These are phyloP conservation scores for Lamproptera curius DNA, from an alignment of 2,888 invertebrate species.

Conservation along the genomic window DNA sequence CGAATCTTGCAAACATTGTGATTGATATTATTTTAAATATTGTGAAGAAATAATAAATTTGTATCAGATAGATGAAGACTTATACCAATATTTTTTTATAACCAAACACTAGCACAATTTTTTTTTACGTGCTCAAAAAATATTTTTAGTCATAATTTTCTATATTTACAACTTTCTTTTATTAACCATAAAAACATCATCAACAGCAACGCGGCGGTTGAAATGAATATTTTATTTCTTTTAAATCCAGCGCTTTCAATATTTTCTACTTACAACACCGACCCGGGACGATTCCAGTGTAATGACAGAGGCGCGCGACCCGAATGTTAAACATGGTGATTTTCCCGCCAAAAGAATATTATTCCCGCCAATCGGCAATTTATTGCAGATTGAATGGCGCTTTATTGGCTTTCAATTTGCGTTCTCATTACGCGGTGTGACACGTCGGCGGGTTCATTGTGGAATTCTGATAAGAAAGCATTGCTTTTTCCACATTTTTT, in stretches of 20 bases:
- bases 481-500: too few relatives aligned
- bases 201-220: not conserved
- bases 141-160: not conserved
- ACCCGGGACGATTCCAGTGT: constrained; percentile 16
- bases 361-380: constrained; percentile 36
- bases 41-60: too few relatives aligned
- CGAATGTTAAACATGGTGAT: constrained; percentile 48
- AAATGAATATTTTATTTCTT: constrained; percentile 6
- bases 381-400: constrained; percentile 42
- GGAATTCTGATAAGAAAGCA: constrained; percentile 1
- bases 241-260: constrained; percentile 4
- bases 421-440: constrained; percentile 32
- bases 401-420: constrained; percentile 44
- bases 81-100: too few relatives aligned
- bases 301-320: constrained; percentile 39
- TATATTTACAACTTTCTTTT: not conserved
- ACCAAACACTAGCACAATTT: too few relatives aligned
- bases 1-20: too few relatives aligned
- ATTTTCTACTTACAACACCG: constrained; percentile 14
- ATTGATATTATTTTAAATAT: too few relatives aligned
- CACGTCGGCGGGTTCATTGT: constrained; percentile 7
- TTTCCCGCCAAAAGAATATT: constrained; percentile 34
- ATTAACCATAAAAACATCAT: not conserved
- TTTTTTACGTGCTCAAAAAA: too few relatives aligned
- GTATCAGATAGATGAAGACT: too few relatives aligned